Evolutionary conservation across 1,140 invertebrate genomes (phyloP).

Genomic region (Triops longicaudatus): DNA sequence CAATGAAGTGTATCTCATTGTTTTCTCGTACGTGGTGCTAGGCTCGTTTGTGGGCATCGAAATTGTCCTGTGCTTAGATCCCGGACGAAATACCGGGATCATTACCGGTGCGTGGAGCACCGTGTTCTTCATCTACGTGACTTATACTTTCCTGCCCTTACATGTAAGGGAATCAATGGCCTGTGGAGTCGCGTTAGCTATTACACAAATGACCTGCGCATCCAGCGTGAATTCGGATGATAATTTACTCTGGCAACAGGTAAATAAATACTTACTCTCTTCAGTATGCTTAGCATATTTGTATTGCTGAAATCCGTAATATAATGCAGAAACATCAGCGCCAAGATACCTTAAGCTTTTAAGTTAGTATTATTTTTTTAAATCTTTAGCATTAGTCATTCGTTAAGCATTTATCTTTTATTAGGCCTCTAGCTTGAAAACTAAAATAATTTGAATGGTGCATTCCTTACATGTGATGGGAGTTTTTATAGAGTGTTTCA

Average conservation of each 20-base stretch:
- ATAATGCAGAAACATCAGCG: no score
- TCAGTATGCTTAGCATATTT: neutral
- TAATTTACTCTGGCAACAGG: slow-evolving; percentile 33
- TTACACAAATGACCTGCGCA: slow-evolving; percentile 53
- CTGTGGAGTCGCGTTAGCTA: slow-evolving; percentile 56
- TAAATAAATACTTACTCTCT: slow-evolving; percentile 21
- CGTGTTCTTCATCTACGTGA: slow-evolving; percentile 75
- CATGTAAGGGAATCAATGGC: slow-evolving; percentile 66
- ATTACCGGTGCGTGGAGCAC: slow-evolving; percentile 54
- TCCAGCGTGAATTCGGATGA: slow-evolving; percentile 27
- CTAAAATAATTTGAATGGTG: no score
- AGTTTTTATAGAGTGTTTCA: no score
- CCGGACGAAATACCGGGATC: slow-evolving; percentile 32
- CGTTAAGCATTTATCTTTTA: no score
- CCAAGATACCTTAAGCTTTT: no score
- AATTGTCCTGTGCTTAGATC: slow-evolving; percentile 44
- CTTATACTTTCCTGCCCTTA: slow-evolving; percentile 76
- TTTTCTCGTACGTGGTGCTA: slow-evolving; percentile 68
- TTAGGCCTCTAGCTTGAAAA: no score
- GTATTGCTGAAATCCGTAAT: no score
- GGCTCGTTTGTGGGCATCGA: slow-evolving; percentile 39
- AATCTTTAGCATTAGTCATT: no score
- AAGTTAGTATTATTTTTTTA: no score
- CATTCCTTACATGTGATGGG: no score
- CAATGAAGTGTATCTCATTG: slow-evolving; percentile 75